A percentile compares a stretch with the other conserved stretches of the same genome.
Conservation (phyloP, 1,140 invertebrate genomes). For the Drosophila sproati region DNA sequence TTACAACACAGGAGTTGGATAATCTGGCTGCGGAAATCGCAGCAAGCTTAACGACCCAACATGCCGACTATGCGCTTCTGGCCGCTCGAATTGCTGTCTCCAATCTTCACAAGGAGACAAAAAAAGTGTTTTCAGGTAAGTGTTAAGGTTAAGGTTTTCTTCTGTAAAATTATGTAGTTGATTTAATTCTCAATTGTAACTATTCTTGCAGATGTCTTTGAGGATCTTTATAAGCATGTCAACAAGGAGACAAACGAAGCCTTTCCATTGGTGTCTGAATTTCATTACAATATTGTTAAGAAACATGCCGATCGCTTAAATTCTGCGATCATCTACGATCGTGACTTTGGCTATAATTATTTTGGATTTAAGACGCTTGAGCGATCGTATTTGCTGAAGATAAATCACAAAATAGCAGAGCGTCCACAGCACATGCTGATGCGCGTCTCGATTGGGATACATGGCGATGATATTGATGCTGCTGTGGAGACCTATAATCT, state of each 20-base stretch:
- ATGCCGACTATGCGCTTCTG: slow-evolving; percentile 98
- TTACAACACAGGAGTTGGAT: slow-evolving; percentile 98
- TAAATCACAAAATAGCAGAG: slow-evolving; percentile 97
- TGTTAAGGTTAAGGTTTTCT: neutral
- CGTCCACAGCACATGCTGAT: slow-evolving; percentile 99
- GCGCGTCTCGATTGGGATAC: slow-evolving; percentile 98
- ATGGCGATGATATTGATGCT: slow-evolving; percentile 95
- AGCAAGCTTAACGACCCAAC: slow-evolving; percentile 97
- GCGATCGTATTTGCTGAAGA: slow-evolving; percentile 97
- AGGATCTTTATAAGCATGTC: slow-evolving; percentile 92
- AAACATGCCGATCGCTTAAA: slow-evolving; percentile 95
- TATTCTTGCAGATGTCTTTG: slow-evolving; percentile 92
- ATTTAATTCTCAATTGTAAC: neutral
- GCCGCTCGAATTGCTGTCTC: slow-evolving; percentile 98
- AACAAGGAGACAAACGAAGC: slow-evolving; percentile 90
- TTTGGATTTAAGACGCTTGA: slow-evolving; percentile 99
- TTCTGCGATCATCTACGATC: slow-evolving; percentile 98
- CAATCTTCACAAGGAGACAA: slow-evolving; percentile 99
- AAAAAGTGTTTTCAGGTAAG: slow-evolving; percentile 94
- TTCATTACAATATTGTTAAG: slow-evolving; percentile 93
- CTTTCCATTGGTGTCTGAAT: slow-evolving; percentile 94
- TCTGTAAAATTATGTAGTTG: neutral
- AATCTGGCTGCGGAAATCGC: slow-evolving; percentile 98
- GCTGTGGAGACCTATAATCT: slow-evolving; percentile 99
- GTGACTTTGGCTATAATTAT: slow-evolving; percentile 99